phyloP scores from a whole-genome alignment of 2,797 vertebrate species.

The Parambassis ranga region DNA sequence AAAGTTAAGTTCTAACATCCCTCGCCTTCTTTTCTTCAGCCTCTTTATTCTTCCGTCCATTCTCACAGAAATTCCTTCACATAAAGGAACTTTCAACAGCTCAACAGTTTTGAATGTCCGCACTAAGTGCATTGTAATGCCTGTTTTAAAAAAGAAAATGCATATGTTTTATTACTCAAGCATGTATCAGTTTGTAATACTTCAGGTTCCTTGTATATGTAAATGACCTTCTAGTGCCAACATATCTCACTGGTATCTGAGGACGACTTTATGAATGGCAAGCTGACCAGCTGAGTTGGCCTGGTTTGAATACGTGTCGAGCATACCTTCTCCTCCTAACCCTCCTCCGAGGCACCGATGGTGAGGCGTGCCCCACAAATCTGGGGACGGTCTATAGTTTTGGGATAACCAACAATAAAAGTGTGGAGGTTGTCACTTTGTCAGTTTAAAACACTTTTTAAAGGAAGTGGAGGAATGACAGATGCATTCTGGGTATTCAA shows the following conservation, averaged over 20 bases:
- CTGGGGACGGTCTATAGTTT: constrained; percentile 26
- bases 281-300: constrained; percentile 65
- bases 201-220: constrained; percentile 81
- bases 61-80: constrained; percentile 60
- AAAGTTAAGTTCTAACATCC: constrained; percentile 51
- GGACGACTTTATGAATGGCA: constrained; percentile 72
- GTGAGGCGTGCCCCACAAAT: constrained; percentile 2
- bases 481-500: constrained; percentile 58
- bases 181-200: constrained; percentile 82
- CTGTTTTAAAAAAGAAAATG: constrained; percentile 74
- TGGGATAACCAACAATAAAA: constrained; percentile 15
- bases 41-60: constrained; percentile 63
- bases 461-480: constrained; percentile 28
- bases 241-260: constrained; percentile 76
- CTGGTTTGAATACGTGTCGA: constrained; percentile 60
- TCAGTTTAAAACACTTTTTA: constrained; percentile 18
- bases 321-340: constrained; percentile 49
- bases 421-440: constrained; percentile 13
- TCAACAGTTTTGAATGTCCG: constrained; percentile 83
- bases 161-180: constrained; percentile 81
- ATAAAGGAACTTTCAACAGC: constrained; percentile 73
- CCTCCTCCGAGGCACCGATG: constrained; percentile 19
- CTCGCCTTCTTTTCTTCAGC: constrained; percentile 44
- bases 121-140: constrained; percentile 84
- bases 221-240: constrained; percentile 79